Base-by-base conservation (phyloP, 2,888 invertebrate genomes). In the Diplolepis rosae region DNA sequence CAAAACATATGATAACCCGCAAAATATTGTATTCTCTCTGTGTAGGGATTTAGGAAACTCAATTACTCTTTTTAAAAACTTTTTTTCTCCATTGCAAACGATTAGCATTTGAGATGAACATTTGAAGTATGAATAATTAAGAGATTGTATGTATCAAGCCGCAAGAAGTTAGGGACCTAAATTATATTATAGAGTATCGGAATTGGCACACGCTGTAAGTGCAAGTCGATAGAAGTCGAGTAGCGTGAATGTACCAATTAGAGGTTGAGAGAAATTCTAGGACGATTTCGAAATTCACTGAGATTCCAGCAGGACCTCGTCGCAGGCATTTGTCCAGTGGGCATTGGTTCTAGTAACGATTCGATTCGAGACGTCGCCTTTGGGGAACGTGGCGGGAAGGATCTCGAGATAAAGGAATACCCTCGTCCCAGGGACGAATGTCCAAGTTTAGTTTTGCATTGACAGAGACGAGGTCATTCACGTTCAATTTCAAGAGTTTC, bases 231-330 rank as follows among this genome's bases (percentile, higher is more conserved):
- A 66, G 61, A 22, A 71, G 70, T 72, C 61, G 42, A 70, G 74
- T 74, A 70, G 73, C 71, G 77, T 84, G 85, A 86, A 86, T 86
- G 84, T 83, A 80, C 86, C 86, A 86, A 86, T 86, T 86, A 86
- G 84, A 84, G 84, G 84, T 84, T 82, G 85, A 82, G 83, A 84
- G 85, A n/a, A n/a, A 85, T 85, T 86, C 85, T 82, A 82, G 80
- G 84, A 79, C 77, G 80, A 78, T 80, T 80, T 76, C 80, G 83
- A 84, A 84, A 84, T 84, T 84, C 80, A 83, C 76, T 35, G 83
- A 83, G 83, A 85, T 85, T 85, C 86, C 85, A 82, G 81, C 84
- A 86, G 85, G 83, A 84, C 83, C 84, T 82, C 79, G 83, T 82
- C 83, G 80, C 82, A 81, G 84, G 85, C 84, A 85, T 85, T 86